Evolutionary conservation across 2,113 vertebrate genomes (phyloP).

Genomic region (Esox niger): DNA sequence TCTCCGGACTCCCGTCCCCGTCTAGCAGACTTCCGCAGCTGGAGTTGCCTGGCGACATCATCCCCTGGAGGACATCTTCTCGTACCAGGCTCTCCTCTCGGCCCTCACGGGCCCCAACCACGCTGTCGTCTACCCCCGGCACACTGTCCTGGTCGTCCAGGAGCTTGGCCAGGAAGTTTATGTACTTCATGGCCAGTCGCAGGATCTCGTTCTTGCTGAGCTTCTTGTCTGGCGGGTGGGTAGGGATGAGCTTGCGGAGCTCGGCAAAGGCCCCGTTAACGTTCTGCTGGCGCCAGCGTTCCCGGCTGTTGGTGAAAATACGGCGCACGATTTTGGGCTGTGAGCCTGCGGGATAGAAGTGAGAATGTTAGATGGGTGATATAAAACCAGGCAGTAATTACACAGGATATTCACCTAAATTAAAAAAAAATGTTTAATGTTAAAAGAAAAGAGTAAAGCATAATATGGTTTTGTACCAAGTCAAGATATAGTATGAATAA

Average conservation of each 20-base stretch:
- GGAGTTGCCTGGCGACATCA: slow-evolving; percentile 80
- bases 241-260: slow-evolving; percentile 84
- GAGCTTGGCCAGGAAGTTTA: slow-evolving; percentile 86
- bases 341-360: slow-evolving; percentile 65
- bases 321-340: slow-evolving; percentile 82
- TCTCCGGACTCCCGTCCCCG: slow-evolving; percentile 82
- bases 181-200: slow-evolving; percentile 88
- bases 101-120: slow-evolving; percentile 71
- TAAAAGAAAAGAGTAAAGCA: too few relatives aligned
- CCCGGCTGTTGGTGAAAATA: slow-evolving; percentile 86
- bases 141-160: slow-evolving; percentile 80
- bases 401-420: too few relatives aligned
- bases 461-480: too few relatives aligned
- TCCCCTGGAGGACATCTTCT: slow-evolving; percentile 83
- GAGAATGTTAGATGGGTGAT: neutral
- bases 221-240: slow-evolving; percentile 83
- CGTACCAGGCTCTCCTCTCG: slow-evolving; percentile 63
- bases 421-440: too few relatives aligned
- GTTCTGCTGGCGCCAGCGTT: slow-evolving; percentile 87
- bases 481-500: too few relatives aligned
- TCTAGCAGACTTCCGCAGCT: slow-evolving; percentile 86
- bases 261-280: slow-evolving; percentile 85
- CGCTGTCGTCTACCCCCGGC: slow-evolving; percentile 24
- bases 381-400: too few relatives aligned
- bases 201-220: slow-evolving; percentile 89